Evolutionary conservation across 2,797 vertebrate species (phyloP), one percentile per base, ranked within the genome.

Genomic region (Dendrocincla fuliginosa): DNA sequence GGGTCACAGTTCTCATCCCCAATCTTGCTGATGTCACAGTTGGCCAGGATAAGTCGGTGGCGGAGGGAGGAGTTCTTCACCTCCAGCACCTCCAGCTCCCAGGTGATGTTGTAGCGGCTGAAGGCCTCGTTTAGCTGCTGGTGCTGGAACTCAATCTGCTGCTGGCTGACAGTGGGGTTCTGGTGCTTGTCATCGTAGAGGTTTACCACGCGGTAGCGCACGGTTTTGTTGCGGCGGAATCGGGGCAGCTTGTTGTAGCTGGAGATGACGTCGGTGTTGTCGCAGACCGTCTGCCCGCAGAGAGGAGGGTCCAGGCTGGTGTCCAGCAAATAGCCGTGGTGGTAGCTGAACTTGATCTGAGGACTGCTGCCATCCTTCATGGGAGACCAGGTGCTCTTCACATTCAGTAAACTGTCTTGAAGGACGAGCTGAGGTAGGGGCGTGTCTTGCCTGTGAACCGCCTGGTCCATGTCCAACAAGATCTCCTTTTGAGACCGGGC

Each of bases 11-110:
- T 97, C 65, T 99, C 99, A 0, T 99, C 98, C 3, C 99, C 99
- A 0, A 99, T 98, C 98, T 99, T 99, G 98, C 98, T 98, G 95
- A 99, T 99, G 65, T 99, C 99, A 24, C 99, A 99, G 98, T 99
- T 99, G 69, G 99, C 99, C 41, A 99, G 97, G 91, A 99, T 98
- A 90, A 99, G 98, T 7, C 99, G 98, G 78, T 98, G 97, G n/a
- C 99, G 98, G 49, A 99, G 98, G 13, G 98, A 99, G 16, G 99
- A 99, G 89, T 99, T 99, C 92, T 97, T 99, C 68, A 99, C 98
- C n/a, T 99, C 99, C 95, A 99, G 97, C 89, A 99, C 98, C 85
- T 99, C 99, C 87, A 99, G 98, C 94, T 99, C 98, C 99, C 99
- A 99, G 50, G 98, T 99, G 98, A 99, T 99, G 97, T 99, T 99